Conservation (phyloP, 2,113 vertebrate genomes). For the Picathartes gymnocephalus region DNA sequence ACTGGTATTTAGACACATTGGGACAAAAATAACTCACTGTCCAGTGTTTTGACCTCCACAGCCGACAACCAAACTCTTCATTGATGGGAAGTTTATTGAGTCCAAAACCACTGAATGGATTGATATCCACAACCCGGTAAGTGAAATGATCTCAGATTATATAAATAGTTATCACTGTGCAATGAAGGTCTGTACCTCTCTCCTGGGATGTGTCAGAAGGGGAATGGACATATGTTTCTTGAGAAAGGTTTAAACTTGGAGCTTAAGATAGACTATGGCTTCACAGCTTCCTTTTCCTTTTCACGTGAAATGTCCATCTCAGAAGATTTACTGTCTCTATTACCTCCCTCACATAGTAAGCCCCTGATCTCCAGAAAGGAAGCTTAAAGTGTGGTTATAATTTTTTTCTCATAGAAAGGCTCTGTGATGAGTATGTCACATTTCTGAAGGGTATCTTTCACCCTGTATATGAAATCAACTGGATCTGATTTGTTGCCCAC, state of each 20-base stretch:
- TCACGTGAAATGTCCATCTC: neutral
- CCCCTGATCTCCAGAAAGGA: neutral
- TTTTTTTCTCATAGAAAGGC: neutral
- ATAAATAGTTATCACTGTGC: neutral
- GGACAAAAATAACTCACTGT: neutral
- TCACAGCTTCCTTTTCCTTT: neutral
- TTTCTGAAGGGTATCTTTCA: neutral
- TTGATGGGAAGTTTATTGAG: conserved; percentile 95
- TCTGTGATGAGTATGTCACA: neutral
- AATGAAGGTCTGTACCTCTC: neutral
- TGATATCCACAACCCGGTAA: conserved; percentile 94
- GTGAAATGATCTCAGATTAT: conserved; percentile 44
- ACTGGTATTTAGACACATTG: neutral
- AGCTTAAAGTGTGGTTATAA: neutral
- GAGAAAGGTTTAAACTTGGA: neutral
- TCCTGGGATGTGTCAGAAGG: neutral
- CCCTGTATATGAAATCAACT: neutral
- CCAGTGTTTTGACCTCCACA: conserved; percentile 53
- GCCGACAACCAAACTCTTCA: conserved; percentile 95
- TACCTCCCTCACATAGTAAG: neutral
- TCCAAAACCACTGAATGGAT: conserved; percentile 93
- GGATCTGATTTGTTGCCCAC: neutral
- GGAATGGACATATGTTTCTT: neutral
- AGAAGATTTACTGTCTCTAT: neutral
- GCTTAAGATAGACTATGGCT: neutral